Evolutionary conservation across 2,113 vertebrate species (phyloP), one percentile per base, ranked within the genome.

Genomic region (Plotosus lineatus): DNA sequence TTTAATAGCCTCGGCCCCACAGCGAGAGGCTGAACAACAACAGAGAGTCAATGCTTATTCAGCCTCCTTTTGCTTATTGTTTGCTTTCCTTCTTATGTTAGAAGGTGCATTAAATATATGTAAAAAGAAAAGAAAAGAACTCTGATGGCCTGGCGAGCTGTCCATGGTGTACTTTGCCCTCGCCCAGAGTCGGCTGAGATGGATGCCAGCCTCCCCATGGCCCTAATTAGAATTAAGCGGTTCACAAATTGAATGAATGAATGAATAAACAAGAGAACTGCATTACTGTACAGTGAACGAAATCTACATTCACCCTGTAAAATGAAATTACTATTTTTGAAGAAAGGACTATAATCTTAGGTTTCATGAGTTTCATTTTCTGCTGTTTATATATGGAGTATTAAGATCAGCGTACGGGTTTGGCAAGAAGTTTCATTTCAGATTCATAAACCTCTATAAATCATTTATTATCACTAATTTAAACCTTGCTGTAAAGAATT

Each of bases 1-100:
- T 84, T 86, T 86, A 83, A 81, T 79, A 83, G 79, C 77, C 77
- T 80, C 79, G 73, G 78, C 79, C 50, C 79, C 87, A 80, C 87
- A 86, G 87, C 83, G 3, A 86, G 87, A 86, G 83, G 79, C 83
- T 87, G 80, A 83, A 82, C 76, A 87, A 84, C 85, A 84, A 86
- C 83, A 74, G 26, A 46, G 44, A 75, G 28, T 28, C 44, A 66
- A 82, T 15, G 19, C 74, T 73, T 38, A 53, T 68, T 44, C 42
- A 53, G 48, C 26, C 36, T 11, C 14, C 60, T 71, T 63, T 76
- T n/a, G 44, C 42, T 80, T 74, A 28, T 83, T 80, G 50, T 74
- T 83, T 58, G 31, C 80, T 26, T 69, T 40, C 31, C 23, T 36
- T 58, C 61, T 56, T 76, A 28, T 50, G 46, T 65, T 48, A 28